Evolutionary conservation across 1,140 invertebrate species (phyloP), one percentile per base, ranked within the genome.

Genomic region (Drosophila repleta): DNA sequence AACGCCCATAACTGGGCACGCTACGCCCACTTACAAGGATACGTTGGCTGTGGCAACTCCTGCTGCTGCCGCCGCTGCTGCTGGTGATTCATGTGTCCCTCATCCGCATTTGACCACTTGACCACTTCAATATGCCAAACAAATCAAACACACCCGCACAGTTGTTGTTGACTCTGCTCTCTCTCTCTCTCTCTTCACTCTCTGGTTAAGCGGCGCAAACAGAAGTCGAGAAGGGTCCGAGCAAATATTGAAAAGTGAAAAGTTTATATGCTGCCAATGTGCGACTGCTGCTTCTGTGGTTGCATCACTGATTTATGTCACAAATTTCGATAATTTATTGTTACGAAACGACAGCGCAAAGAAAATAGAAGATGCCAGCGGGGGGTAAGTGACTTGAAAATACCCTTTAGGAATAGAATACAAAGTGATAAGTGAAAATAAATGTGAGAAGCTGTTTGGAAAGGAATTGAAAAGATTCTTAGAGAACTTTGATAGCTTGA

Each of bases 41-140:
- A 39, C 51, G 29, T 49, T 15, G 18, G 52, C 15, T 74, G 55
- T 53, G 43, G 35, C 51, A 55, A 37, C 32, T 35, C 32, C 32
- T 8, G 39, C 15, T 35, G 32, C 32, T 13, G 8, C 32, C 11
- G 32, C 21, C 21, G 45, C 64, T 32, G 13, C 48, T 32, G 41
- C 5, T 58, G 39, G 11, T 60, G 53, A 43, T 66, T 60, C 57
- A 69, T 52, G 79, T 48, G 63, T 39, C 53, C 45, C 32, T 39
- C 29, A 51, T 24, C 15, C 37, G 37, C 18, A 41, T 41, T 57
- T 60, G 61, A 35, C 32, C 17, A 43, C 69, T 75, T 85, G 82
- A 85, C 82, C 82, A 87, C 82, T 85, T 85, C 82, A 85, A 87
- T 78, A 85, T 85, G 82, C 80, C 82, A 87, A 85, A 76, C 74